Base-by-base conservation (phyloP, 2,888 invertebrate genomes). In the Galerucella nymphaeae region DNA sequence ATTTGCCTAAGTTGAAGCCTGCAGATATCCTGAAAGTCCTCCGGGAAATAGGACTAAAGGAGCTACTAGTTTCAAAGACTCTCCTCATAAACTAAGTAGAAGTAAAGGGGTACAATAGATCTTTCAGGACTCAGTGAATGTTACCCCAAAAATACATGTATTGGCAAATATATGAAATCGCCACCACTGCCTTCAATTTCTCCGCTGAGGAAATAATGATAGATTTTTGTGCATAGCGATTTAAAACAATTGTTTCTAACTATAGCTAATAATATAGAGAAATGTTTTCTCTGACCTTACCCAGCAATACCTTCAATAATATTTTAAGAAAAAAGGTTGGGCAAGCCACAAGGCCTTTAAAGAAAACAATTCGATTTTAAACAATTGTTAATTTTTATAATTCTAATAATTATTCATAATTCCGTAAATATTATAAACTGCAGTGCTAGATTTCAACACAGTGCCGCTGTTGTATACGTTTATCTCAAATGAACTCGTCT, bases 221-320 rank as follows among this genome's bases (percentile, higher is more conserved):
- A 20, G 66, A 42, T 67, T 58, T 67, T 55, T 45, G 58, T 45
- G 20, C 38, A 58, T 67, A 42, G 66, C 45, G 58, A 41, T 67
- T 67, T 67, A 59, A 67, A 42, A 67, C 66, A 55, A 67, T 67
- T 67, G 66, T 67, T 58, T 67, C 23, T 59, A 30, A 53, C 38
- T 53, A 59, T 30, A 57, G 58, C n/a, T 67, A 67, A 67, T 67
- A 58, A 67, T 58, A 67, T 3, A 58, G 66, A 59, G 18, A 67
- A 67, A 67, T 67, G 42, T 67, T 57, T 58, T 67, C 41, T 67
- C 59, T 16, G 42, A 42, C 42, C 41, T 30, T n/a, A 16, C 23
- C 13, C 20, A 6, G 58, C 30, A 20, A 45, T 50, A 9, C 53
- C 18, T 53, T 38, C 59, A 59, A 38, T 59, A n/a, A 59, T n/a